phyloP scores from a whole-genome alignment of 2,113 vertebrate species.

The Nestor notabilis region DNA sequence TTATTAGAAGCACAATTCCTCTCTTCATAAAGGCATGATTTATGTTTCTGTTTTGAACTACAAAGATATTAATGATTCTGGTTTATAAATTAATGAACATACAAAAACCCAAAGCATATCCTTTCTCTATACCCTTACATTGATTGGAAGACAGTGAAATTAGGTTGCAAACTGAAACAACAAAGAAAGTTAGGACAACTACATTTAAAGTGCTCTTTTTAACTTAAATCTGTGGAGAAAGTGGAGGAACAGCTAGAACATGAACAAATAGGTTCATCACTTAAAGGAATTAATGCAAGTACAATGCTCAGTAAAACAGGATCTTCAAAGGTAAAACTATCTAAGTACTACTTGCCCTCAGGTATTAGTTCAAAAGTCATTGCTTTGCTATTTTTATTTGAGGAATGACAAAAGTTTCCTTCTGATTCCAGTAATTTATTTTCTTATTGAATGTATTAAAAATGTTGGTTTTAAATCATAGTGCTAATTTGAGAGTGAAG shows the following conservation, averaged over 20 bases:
- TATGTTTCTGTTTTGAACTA: neutral
- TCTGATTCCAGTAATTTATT: neutral
- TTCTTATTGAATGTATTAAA: accelerated
- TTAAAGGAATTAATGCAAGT: neutral
- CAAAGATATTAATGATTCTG: neutral
- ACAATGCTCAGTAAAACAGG: neutral
- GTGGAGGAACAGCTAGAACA: neutral
- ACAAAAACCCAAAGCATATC: neutral
- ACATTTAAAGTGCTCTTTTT: neutral
- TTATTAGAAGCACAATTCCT: neutral
- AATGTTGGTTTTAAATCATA: neutral
- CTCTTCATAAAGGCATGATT: neutral
- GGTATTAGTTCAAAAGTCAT: neutral
- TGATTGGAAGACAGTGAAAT: neutral
- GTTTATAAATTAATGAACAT: neutral
- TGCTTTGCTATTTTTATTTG: neutral
- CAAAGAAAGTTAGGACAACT: neutral
- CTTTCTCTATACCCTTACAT: neutral
- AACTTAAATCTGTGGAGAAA: neutral
- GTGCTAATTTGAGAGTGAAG: neutral
- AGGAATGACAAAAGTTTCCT: neutral
- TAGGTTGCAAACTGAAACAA: neutral
- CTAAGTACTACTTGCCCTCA: neutral
- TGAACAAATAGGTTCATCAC: neutral
- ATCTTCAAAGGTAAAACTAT: neutral